phyloP scores from a whole-genome alignment of 2,888 invertebrate genomes.

The Alitta virens region DNA sequence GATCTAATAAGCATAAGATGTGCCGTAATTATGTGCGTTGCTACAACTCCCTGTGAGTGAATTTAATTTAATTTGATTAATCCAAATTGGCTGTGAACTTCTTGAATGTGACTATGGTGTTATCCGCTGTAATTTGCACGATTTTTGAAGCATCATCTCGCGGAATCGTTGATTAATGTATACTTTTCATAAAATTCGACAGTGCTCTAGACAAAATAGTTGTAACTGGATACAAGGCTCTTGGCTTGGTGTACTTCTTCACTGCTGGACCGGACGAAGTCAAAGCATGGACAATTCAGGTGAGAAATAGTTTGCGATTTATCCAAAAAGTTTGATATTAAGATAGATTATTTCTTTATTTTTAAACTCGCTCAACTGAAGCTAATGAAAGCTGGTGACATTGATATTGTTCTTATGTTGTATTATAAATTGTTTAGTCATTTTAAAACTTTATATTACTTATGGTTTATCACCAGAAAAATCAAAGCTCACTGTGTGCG shows the following conservation, averaged over 20 bases:
- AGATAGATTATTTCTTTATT: not conserved
- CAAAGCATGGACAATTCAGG: constrained; percentile 99
- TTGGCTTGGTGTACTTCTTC: constrained; percentile 97
- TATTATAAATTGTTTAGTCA: too few relatives aligned
- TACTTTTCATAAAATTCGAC: too few relatives aligned
- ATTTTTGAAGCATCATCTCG: not conserved
- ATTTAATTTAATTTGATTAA: not conserved
- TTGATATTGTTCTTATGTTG: too few relatives aligned
- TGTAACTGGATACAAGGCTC: constrained; percentile 91
- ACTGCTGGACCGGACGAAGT: constrained; percentile 97
- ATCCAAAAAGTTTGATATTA: not conserved
- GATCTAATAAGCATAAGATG: too few relatives aligned
- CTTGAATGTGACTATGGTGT: not conserved
- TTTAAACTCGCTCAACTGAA: not conserved
- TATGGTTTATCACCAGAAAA: too few relatives aligned
- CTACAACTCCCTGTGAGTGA: too few relatives aligned
- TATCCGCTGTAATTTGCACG: not conserved
- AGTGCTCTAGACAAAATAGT: constrained; percentile 94
- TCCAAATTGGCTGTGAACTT: not conserved
- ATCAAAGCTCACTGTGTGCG: too few relatives aligned
- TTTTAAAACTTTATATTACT: too few relatives aligned
- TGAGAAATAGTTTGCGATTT: constrained; percentile 47
- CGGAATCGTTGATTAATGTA: not conserved
- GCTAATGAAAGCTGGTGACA: too few relatives aligned
- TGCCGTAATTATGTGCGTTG: too few relatives aligned